A percentile compares a stretch with the other conserved stretches of the same genome.
phyloP scores from a whole-genome alignment of 2,888 invertebrate species.

The Cyclophora punctaria region DNA sequence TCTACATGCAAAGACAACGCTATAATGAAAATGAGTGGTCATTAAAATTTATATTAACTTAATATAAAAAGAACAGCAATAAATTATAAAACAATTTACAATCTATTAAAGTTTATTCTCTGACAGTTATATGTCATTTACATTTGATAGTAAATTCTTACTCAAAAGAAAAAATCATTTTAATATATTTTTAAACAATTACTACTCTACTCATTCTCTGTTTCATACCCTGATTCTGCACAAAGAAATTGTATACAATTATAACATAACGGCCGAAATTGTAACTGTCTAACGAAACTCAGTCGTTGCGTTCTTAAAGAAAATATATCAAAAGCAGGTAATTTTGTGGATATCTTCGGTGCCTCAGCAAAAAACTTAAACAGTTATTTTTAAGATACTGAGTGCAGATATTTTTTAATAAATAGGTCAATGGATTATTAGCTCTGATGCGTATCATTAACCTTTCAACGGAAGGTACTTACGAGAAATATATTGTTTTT shows the following conservation, averaged over 20 bases:
- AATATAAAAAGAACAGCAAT: too few relatives aligned
- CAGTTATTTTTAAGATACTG: too few relatives aligned
- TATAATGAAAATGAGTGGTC: too few relatives aligned
- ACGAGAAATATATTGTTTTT: conserved; percentile 59
- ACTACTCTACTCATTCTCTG: conserved; percentile 32
- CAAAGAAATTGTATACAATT: conserved; percentile 74
- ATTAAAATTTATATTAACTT: too few relatives aligned
- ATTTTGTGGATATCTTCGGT: conserved; percentile 54
- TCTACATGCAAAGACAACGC: too few relatives aligned
- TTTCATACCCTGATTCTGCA: conserved; percentile 39
- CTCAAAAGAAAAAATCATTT: too few relatives aligned
- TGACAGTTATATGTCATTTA: too few relatives aligned
- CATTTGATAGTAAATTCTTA: too few relatives aligned
- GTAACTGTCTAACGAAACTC: conserved; percentile 70
- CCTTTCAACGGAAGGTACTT: conserved; percentile 51
- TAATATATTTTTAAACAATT: too few relatives aligned
- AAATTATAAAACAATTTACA: too few relatives aligned
- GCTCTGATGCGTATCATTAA: conserved; percentile 52
- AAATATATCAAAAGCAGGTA: conserved; percentile 65
- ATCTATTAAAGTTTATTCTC: too few relatives aligned
- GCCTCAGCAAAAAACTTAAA: conserved; percentile 32
- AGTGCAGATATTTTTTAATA: conserved; percentile 52
- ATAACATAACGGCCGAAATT: conserved; percentile 75
- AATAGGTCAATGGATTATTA: conserved; percentile 61
- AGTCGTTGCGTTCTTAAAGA: conserved; percentile 46